Percentiles rank a stretch among this genome's conserved stretches.
Conservation (phyloP, 2,797 vertebrate genomes). For the Coregonus suidteri region DNA sequence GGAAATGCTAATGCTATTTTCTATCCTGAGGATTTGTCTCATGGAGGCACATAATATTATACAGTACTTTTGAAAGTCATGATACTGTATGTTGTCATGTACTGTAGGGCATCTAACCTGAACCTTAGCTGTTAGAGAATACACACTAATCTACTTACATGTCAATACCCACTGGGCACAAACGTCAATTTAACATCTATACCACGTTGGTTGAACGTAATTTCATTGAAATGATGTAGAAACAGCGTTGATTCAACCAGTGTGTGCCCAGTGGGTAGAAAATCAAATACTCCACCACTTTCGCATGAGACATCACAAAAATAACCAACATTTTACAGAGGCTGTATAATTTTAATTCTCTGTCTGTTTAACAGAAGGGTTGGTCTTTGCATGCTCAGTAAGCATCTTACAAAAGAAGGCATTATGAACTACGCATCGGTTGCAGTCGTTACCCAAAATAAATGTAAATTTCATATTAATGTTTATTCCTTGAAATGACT, state of each 20-base stretch:
- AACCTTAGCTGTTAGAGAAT: conserved; percentile 15
- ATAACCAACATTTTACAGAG: conserved; percentile 1
- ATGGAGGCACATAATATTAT: background rate
- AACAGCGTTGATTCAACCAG: background rate
- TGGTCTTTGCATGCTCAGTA: background rate
- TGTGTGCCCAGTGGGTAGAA: background rate
- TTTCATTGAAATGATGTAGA: no score
- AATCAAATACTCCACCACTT: conserved; percentile 9
- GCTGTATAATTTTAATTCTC: background rate
- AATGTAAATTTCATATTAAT: conserved; percentile 71
- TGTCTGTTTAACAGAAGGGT: background rate
- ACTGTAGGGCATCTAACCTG: background rate
- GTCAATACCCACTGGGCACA: background rate
- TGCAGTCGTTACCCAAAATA: conserved; percentile 58
- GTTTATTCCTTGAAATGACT: conserved; percentile 57
- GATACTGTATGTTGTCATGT: background rate
- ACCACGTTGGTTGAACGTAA: no score
- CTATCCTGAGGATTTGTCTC: background rate
- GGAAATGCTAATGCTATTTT: background rate
- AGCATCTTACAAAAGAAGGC: conserved; percentile 28
- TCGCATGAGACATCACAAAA: conserved; percentile 18
- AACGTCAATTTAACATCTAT: no score
- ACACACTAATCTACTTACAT: conserved; percentile 10
- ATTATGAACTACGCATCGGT: conserved; percentile 42
- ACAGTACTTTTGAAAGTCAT: background rate